Conservation (phyloP, 2,888 invertebrate genomes). For the Leptogaster cylindrica region DNA sequence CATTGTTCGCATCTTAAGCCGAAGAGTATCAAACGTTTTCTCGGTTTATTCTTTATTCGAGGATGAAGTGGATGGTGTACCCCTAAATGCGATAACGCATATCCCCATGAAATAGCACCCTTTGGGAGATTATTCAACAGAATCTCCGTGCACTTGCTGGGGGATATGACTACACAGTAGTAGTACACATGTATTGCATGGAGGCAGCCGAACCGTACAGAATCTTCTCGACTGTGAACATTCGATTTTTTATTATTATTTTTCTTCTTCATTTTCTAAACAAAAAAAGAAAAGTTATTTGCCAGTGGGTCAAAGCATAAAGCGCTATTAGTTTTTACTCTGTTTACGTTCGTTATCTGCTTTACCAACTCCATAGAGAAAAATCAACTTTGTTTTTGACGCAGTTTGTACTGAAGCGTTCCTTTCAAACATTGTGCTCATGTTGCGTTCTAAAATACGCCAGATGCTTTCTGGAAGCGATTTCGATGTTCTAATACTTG, state of each 20-base stretch:
- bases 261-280: no score
- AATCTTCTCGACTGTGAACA: no score
- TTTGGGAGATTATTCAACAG: constrained; percentile 23
- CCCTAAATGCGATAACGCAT: constrained; percentile 44
- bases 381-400: no score
- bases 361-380: no score
- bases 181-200: background rate
- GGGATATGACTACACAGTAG: background rate
- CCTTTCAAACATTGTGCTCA: no score
- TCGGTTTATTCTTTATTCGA: constrained; percentile 30
- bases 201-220: no score
- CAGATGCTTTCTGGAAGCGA: no score
- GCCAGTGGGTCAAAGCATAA: constrained; percentile 20
- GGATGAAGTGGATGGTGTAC: constrained; percentile 33
- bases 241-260: no score
- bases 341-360: no score
- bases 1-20: constrained; percentile 38
- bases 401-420: background rate
- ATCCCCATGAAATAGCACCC: constrained; percentile 41
- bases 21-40: constrained; percentile 35
- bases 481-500: no score
- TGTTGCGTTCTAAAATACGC: no score
- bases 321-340: constrained; percentile 9
- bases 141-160: constrained; percentile 27
- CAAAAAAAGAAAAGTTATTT: no score